Conservation (phyloP, 2,888 invertebrate species). For the Eudasyphora cyanicolor region DNA sequence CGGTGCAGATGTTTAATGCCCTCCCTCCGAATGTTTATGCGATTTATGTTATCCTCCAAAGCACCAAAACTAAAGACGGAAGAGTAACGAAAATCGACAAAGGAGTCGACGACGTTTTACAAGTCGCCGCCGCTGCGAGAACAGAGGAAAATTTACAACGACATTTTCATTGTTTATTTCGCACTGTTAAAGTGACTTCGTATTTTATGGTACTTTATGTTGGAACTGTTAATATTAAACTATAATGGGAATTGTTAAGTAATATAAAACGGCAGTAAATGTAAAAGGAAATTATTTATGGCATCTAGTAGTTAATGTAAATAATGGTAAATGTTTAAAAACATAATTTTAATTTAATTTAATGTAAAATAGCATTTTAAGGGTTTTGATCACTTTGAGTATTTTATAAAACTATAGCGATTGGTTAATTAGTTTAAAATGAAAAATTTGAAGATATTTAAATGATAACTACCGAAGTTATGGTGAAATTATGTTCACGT, state of each 20-base stretch:
- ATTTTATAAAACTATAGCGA: too few species aligned
- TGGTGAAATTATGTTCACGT: too few species aligned
- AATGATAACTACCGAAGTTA: too few species aligned
- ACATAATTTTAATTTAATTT: too few species aligned
- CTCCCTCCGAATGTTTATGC: slow-evolving; percentile 15
- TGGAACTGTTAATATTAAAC: slow-evolving; percentile 1
- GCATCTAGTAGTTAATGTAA: neutral
- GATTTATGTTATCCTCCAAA: slow-evolving; percentile 3
- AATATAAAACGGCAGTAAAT: neutral
- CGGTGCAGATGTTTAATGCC: slow-evolving; percentile 8
- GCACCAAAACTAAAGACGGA: neutral
- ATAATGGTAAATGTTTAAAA: too few species aligned
- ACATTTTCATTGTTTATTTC: slow-evolving; percentile 21
- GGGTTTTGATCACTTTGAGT: too few species aligned
- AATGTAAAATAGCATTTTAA: too few species aligned
- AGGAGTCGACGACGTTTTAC: neutral
- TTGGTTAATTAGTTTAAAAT: too few species aligned
- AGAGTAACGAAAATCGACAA: neutral
- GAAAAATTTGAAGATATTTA: too few species aligned
- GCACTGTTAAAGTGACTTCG: neutral
- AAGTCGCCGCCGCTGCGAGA: neutral
- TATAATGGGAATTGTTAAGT: slow-evolving; percentile 19
- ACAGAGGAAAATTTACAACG: neutral
- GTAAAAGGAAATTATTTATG: too few species aligned
- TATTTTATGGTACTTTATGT: neutral